Base-by-base conservation (phyloP, 2,113 vertebrate genomes). In the Platysteira castanea region DNA sequence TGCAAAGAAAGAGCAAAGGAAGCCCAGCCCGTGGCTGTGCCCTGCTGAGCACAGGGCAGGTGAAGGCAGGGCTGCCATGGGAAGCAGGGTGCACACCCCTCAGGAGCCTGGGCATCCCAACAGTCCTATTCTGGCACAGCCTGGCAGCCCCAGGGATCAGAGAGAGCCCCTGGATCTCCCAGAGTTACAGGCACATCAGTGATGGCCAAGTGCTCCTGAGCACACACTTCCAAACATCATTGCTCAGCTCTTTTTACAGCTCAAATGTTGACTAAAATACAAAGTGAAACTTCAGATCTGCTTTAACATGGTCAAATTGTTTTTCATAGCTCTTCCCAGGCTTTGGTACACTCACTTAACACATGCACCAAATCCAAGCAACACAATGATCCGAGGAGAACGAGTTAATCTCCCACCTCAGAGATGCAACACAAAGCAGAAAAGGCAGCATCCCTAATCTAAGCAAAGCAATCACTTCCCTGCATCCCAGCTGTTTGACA, bases 401-500 rank as follows among this genome's bases (percentile, higher is more conserved):
- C 59, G 61, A 82, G 57, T 37, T 89, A 41, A 94, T 80, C 35
- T 23, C 76, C 86, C 35, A 68, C 46, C 54, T 68, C 52, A 47
- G 56, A 89, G 89, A 57, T 83, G 64, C 92, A 93, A 93, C 28
- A 75, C 59, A 76, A 88, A 93, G 71, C 71, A 60, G 44, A 69
- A 88, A 85, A 57, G 31, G 86, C 87, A 97, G 86, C 68, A 95
- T 90, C 86, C 41, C 73, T 96, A 80, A 91, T 79, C 57, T 49
- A 56, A 93, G 67, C 30, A 87, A 68, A 44, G n/a, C 59, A 50
- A 68, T 90, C n/a, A 5, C 84, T 81, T 92, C 91, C 81, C 80
- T 75, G 44, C 52, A 56, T 91, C 88, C 79, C 56, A 41, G 54
- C 31, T 83, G 76, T 84, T 79, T 64, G 83, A 84, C 89, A 39